phyloP scores from a whole-genome alignment of 53 echinoderm and acorn worm species.

The Glandiceps talaboti region DNA sequence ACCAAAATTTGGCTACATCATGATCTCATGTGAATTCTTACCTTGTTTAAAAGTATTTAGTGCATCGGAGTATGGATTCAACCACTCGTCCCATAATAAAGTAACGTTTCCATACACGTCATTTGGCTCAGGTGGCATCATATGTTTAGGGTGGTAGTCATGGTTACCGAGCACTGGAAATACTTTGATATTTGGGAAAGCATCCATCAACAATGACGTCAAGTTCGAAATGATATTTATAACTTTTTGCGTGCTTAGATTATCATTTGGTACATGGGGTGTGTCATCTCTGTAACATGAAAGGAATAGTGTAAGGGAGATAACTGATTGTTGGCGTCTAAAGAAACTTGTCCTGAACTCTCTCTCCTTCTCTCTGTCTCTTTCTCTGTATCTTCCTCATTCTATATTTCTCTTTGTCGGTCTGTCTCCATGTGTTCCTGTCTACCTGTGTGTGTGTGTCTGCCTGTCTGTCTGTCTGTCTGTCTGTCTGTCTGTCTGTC shows the following conservation, averaged over 20 bases:
- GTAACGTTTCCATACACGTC: conserved; percentile 13
- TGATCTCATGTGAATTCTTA: no score
- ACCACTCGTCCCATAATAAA: conserved; percentile 25
- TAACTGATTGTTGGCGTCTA: no score
- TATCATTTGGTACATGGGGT: conserved; percentile 17
- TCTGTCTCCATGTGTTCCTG: no score
- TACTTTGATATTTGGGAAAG: conserved; percentile 8
- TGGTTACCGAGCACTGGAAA: conserved; percentile 39
- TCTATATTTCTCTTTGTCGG: no score
- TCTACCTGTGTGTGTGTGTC: no score
- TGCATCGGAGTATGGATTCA: conserved; percentile 13
- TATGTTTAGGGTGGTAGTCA: conserved; percentile 28
- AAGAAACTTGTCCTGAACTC: no score
- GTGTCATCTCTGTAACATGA: conserved; percentile 5
- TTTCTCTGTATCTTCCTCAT: no score
- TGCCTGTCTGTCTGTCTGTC: no score
- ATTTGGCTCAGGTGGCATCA: conserved; percentile 25
- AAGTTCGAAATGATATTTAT: conserved; percentile 19
- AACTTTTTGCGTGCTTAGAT: not conserved
- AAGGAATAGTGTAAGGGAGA: no score
- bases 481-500: no score
- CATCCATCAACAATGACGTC: conserved; percentile 6
- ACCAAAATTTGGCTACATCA: no score
- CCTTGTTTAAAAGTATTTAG: conserved; percentile 26
- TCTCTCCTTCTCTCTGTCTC: no score